Evolutionary conservation across 2,113 vertebrate genomes (phyloP).

Genomic region (Montifringilla adamsi): DNA sequence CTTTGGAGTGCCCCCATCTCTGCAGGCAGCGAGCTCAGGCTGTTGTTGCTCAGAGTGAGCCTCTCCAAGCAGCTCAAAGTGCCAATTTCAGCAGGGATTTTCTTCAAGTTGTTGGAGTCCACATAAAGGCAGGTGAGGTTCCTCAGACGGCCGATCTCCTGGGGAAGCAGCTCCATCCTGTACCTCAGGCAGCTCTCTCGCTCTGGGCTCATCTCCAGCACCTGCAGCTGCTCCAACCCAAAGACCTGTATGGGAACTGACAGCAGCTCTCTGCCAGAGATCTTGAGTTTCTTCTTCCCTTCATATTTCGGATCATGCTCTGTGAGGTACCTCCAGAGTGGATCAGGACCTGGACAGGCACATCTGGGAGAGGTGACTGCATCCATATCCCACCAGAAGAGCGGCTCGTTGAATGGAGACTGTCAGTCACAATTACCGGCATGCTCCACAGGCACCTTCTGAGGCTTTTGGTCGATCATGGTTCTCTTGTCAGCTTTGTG

Average conservation of each 20-base stretch:
- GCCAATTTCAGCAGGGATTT: slow-evolving; percentile 47
- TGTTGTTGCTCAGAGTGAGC: slow-evolving; percentile 65
- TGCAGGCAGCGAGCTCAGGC: slow-evolving; percentile 5
- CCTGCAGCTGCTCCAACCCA: slow-evolving; percentile 39
- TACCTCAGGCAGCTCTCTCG: slow-evolving; percentile 54
- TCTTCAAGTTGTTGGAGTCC: slow-evolving; percentile 63
- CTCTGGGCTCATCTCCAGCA: slow-evolving; percentile 66
- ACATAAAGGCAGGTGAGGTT: slow-evolving; percentile 48
- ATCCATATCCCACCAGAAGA: not conserved
- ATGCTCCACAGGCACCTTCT: rapidly evolving
- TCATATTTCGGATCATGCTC: not conserved
- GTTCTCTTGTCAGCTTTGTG: not conserved
- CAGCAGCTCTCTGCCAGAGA: slow-evolving; percentile 51
- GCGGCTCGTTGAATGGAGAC: rapidly evolving
- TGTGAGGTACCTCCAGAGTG: slow-evolving; percentile 26
- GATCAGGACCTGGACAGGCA: not conserved
- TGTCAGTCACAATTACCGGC: not conserved
- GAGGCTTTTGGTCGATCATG: not conserved
- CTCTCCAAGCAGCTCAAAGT: slow-evolving; percentile 39
- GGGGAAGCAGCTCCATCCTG: slow-evolving; percentile 37
- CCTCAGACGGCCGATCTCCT: slow-evolving; percentile 12
- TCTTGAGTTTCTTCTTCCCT: slow-evolving; percentile 49
- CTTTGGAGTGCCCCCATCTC: slow-evolving; percentile 48
- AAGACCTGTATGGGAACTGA: slow-evolving; percentile 13
- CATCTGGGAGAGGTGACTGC: not conserved